These are phyloP conservation scores for Kryptopterus vitreolus DNA, from an alignment of 2,797 vertebrate species.

Conservation along the genomic window DNA sequence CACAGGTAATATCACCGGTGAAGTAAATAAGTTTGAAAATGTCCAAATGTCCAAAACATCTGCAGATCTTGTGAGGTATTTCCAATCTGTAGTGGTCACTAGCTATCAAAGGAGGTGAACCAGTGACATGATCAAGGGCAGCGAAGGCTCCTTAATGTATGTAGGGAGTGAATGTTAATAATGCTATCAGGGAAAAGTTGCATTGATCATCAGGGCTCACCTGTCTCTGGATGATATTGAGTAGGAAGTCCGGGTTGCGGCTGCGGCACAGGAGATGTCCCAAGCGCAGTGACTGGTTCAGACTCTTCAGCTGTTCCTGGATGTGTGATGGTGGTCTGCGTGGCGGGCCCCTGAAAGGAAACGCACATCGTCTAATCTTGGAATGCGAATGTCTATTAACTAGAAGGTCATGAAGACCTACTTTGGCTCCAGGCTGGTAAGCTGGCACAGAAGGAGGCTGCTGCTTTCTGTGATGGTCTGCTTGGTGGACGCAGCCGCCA, in stretches of 20 bases:
- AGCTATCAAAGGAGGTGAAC: no score
- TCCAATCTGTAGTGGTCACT: no score
- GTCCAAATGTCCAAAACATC: no score
- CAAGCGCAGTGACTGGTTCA: conserved; percentile 93
- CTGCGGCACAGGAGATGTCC: conserved; percentile 96
- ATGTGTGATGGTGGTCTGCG: conserved; percentile 90
- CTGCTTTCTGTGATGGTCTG: conserved; percentile 98
- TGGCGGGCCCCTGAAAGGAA: conserved; percentile 83
- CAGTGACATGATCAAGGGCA: no score
- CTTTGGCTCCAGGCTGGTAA: conserved; percentile 96
- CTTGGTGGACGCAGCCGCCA: conserved; percentile 96
- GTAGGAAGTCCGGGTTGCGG: conserved; percentile 92
- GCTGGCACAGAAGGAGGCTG: conserved; percentile 92
- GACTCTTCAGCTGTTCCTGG: conserved; percentile 91
- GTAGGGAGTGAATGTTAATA: neutral
- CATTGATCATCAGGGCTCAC: conserved; percentile 59
- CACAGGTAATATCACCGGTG: no score
- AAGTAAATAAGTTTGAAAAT: no score
- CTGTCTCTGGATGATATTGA: conserved; percentile 99
- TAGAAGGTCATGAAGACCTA: conserved; percentile 63
- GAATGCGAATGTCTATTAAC: neutral
- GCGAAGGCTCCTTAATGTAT: no score
- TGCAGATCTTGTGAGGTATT: no score
- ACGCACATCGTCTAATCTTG: conserved; percentile 3
- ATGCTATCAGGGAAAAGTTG: neutral